Percentiles rank a stretch among this genome's conserved stretches.
Conservation (phyloP, 2,113 vertebrate species). For the Apteryx owenii region DNA sequence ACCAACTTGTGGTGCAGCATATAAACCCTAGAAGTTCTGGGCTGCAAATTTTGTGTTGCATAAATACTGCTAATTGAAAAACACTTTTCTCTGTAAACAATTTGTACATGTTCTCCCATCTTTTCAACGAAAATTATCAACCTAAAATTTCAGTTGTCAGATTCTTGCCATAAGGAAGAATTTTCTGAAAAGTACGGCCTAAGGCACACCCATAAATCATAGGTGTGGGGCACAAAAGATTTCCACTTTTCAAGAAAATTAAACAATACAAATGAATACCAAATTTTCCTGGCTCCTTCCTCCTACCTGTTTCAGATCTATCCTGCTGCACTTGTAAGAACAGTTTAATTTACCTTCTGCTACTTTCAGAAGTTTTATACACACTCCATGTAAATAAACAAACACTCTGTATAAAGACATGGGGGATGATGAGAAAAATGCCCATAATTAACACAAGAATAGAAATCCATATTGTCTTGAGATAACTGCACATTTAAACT, state of each 20-base stretch:
- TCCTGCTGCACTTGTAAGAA: not conserved
- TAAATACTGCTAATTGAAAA: not conserved
- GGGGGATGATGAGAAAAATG: not conserved
- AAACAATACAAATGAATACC: not conserved
- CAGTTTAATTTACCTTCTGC: not conserved
- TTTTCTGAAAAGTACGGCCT: not conserved
- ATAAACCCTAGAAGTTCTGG: not conserved
- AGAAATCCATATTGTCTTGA: not conserved
- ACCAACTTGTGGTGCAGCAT: not conserved
- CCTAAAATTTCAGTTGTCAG: not conserved
- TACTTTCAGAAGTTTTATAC: not conserved
- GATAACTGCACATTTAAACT: not conserved
- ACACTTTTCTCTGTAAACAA: not conserved
- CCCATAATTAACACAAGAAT: not conserved
- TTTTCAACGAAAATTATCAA: not conserved
- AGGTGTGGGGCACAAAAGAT: not conserved
- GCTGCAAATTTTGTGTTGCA: not conserved
- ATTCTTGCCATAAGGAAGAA: not conserved
- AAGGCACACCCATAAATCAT: not conserved
- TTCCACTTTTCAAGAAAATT: not conserved
- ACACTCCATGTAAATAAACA: not conserved
- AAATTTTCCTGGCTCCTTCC: not conserved
- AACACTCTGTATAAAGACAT: not conserved
- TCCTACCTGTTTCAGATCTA: not conserved
- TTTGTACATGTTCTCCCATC: not conserved